Evolutionary conservation across 2,888 invertebrate genomes (phyloP).

Genomic region (Phytoseiulus persimilis): DNA sequence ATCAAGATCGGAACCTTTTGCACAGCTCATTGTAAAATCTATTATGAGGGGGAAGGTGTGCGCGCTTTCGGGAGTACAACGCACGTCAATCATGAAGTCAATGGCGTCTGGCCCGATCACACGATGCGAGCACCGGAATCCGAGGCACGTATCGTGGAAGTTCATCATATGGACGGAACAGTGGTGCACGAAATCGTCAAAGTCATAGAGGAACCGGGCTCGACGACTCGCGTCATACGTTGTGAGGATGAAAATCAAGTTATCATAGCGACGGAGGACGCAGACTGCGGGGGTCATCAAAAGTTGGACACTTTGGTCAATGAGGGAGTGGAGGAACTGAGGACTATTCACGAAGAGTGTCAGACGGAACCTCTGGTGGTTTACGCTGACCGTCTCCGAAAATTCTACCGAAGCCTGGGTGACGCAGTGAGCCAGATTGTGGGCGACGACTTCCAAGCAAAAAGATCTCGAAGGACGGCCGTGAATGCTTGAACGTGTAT

Average conservation of each 20-base stretch:
- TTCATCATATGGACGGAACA: constrained; percentile 5
- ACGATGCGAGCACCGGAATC: constrained; percentile 25
- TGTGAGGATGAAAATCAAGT: constrained; percentile 19
- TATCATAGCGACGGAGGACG: constrained; percentile 11
- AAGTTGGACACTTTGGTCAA: constrained; percentile 17
- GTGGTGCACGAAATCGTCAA: constrained; percentile 16
- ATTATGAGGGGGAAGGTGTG: constrained; percentile 21
- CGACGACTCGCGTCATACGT: background rate
- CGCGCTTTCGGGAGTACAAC: constrained; percentile 15
- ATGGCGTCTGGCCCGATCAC: constrained; percentile 26
- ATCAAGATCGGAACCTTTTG: constrained; percentile 34
- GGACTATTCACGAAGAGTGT: constrained; percentile 22
- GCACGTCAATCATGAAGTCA: constrained; percentile 26
- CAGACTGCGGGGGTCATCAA: constrained; percentile 27
- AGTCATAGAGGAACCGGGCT: constrained; percentile 15
- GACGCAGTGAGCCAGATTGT: constrained; percentile 24
- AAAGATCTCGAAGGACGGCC: background rate
- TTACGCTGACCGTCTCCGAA: constrained; percentile 25
- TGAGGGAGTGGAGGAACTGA: constrained; percentile 9
- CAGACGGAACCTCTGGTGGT: constrained; percentile 27
- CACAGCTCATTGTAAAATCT: constrained; percentile 27
- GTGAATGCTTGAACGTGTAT: background rate
- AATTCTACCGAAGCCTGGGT: constrained; percentile 23
- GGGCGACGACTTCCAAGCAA: constrained; percentile 21
- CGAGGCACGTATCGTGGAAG: constrained; percentile 16